phyloP scores from a whole-genome alignment of 2,888 invertebrate genomes.

The Pristionchus mayeri region DNA sequence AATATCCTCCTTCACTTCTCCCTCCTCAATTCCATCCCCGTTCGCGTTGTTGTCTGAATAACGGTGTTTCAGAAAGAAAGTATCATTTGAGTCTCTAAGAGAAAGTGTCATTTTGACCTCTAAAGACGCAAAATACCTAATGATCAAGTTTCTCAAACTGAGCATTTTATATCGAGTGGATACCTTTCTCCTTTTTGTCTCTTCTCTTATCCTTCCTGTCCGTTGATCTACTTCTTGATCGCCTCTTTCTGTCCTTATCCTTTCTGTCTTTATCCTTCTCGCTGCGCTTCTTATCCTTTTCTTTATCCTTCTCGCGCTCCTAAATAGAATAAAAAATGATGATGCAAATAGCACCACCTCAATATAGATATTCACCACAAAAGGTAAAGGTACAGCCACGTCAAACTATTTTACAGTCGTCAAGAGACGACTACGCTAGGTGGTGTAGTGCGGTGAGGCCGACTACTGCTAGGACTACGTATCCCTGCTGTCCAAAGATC shows the following conservation, averaged over 20 bases:
- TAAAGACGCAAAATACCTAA: not conserved
- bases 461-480: no score
- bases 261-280: slow-evolving; percentile 40
- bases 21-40: slow-evolving; percentile 38
- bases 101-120: not conserved
- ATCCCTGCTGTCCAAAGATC: no score
- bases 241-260: slow-evolving; percentile 38
- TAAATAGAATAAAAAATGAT: not conserved
- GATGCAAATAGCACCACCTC: no score
- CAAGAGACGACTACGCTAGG: no score
- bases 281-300: not conserved
- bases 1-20: slow-evolving; percentile 45
- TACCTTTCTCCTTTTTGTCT: slow-evolving; percentile 34
- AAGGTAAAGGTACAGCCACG: no score
- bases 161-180: not conserved
- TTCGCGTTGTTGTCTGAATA: slow-evolving; percentile 19
- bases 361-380: no score
- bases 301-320: not conserved
- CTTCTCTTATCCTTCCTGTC: slow-evolving; percentile 33
- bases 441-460: no score
- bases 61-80: not conserved
- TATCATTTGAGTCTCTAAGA: no score
- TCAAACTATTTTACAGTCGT: no score
- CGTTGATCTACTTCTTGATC: slow-evolving; percentile 39
- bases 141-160: not conserved